Evolutionary conservation across 2,888 invertebrate genomes (phyloP), one percentile per base, ranked within the genome.

Genomic region (Hypomecis punctinalis): DNA sequence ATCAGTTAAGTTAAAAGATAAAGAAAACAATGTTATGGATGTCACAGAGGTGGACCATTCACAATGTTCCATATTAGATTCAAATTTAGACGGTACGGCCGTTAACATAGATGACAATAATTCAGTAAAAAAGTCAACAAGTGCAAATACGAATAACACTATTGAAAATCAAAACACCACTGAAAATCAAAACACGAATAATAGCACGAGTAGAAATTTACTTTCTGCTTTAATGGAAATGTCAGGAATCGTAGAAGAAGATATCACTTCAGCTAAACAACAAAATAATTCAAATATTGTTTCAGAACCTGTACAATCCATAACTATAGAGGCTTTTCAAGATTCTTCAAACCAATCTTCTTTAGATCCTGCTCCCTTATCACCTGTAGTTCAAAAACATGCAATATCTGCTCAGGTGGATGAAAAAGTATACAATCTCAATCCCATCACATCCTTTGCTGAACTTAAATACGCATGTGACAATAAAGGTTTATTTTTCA

Each of bases 151-250:
- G 5, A 37, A 53, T 7, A 11, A 35, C 35, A 7, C 6, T 39
- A 5, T 35, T 45, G 54, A 42, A 42, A 33, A 46, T 13, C 23
- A 10, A 11, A 52, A 61, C 8, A n/a, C 9, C 1, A 4, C 43
- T 45, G 54, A 42, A 42, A 33, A 46, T 13, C 23, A 10, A 11
- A 52, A 61, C 8, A n/a, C 9, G 43, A 49, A 56, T 52, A 58
- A 52, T 36, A 52, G 57, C 5, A 35, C 58, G n/a, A 81, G 71
- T 54, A 80, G 80, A 65, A 89, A 90, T 51, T 82, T 93, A 70
- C 67, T 93, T 39, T 91, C 91, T 0, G 91, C 92, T 76, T 81
- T 93, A 68, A 93, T 93, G 93, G 86, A 88, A 82, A 90, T 93
- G 90, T 92, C 92, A 8, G 93, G 93, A 8, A 93, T 93, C 74